These are phyloP conservation scores for Cryptus viduatorius DNA, from an alignment of 2,888 invertebrate species.

Conservation along the genomic window DNA sequence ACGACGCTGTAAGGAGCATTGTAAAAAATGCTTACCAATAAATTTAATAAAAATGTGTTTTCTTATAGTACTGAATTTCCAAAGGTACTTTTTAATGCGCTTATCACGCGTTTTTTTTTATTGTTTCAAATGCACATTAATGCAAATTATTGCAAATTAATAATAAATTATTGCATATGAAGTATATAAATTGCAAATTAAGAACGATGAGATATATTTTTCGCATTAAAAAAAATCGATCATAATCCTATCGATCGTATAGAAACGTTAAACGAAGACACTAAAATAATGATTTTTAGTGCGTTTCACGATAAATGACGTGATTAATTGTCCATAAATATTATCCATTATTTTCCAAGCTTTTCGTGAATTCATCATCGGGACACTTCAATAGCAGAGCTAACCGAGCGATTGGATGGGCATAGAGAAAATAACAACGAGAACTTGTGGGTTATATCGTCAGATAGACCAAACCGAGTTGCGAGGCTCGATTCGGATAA, in stretches of 20 bases:
- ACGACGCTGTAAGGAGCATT: background rate
- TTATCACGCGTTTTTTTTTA: no score
- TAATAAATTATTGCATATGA: no score
- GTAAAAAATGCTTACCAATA: background rate
- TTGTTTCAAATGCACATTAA: no score
- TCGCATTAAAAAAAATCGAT: no score
- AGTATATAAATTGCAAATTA: no score
- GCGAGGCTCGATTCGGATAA: constrained; percentile 47
- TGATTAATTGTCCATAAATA: no score
- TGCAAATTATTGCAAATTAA: no score
- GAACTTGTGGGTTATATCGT: background rate
- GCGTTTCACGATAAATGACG: no score
- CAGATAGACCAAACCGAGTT: background rate
- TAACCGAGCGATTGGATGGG: background rate
- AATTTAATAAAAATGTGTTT: background rate
- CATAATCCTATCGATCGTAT: no score
- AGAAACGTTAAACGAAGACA: no score
- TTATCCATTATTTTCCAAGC: no score
- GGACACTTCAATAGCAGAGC: background rate
- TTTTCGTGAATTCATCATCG: no score
- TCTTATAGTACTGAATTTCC: background rate
- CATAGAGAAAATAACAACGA: constrained; percentile 12
- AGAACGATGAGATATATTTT: background rate
- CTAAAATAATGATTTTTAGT: background rate
- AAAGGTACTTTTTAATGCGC: background rate